Evolutionary conservation across 2,113 vertebrate species (phyloP).

Genomic region (Halichoeres trimaculatus): DNA sequence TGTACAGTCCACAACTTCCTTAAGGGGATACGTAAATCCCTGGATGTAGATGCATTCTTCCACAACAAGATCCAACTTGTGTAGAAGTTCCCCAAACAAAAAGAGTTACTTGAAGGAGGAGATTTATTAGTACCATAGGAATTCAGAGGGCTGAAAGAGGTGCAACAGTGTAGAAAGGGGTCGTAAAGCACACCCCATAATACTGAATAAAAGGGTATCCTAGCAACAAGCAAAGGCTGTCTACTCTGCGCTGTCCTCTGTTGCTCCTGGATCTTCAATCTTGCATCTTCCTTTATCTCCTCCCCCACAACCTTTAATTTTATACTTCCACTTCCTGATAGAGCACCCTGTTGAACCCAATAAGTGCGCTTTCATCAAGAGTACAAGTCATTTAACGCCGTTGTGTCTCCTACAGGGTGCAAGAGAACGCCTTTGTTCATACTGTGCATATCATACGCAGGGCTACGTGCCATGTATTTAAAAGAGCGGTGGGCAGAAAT

Average conservation of each 20-base stretch:
- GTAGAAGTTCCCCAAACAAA: conserved; percentile 43
- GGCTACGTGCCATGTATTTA: conserved; percentile 67
- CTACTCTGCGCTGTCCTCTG: conserved; percentile 69
- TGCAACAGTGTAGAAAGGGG: conserved; percentile 33
- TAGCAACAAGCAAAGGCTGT: conserved; percentile 79
- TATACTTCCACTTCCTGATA: not conserved
- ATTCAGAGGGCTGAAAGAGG: conserved; percentile 20
- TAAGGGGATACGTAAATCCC: conserved; percentile 18
- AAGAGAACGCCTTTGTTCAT: conserved; percentile 51
- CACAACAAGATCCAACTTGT: conserved; percentile 47
- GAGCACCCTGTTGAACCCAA: conserved; percentile 13
- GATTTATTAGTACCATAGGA: conserved; percentile 21
- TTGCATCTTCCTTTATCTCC: conserved; percentile 40
- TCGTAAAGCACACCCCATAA: conserved; percentile 62
- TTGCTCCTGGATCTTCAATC: conserved; percentile 66
- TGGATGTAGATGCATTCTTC: conserved; percentile 32
- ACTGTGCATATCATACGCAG: conserved; percentile 53
- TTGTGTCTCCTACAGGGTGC: conserved; percentile 48
- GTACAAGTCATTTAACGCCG: conserved; percentile 9
- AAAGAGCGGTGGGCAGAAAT: conserved; percentile 68
- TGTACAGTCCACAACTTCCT: conserved; percentile 30
- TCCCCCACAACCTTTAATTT: conserved; percentile 2
- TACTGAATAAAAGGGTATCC: conserved; percentile 67
- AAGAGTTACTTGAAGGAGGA: conserved; percentile 27
- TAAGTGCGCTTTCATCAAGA: conserved; percentile 44